Base-by-base conservation (phyloP, 2,113 vertebrate species). In the Spermophilus dauricus region DNA sequence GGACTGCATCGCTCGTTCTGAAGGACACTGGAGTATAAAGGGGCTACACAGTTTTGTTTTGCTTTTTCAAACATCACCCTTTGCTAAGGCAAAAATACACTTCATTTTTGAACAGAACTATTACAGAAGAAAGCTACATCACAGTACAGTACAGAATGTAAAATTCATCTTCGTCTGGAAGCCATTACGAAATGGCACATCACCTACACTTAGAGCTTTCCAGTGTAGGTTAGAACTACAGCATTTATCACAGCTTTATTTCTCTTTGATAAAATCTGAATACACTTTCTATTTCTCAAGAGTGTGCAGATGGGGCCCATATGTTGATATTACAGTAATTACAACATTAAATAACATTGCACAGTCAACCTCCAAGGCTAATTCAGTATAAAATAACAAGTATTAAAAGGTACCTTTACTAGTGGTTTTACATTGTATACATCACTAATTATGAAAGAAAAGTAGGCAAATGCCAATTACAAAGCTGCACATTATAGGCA, bases 401-500 rank as follows among this genome's bases (percentile, higher is more conserved):
- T 98, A 98, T 98, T 98, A 98, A 99, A 99, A 99, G 98, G 99
- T 98, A 99, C 99, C 98, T 98, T 98, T 98, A 98, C 98, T 98
- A 99, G 98, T 99, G 99, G 98, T 99, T 99, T 99, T 98, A 99
- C 98, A 98, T 97, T 86, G 97, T 98, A 97, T 98, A 96, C 97
- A 97, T 99, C 98, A 99, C 98, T 98, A 98, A 98, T 98, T 97
- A 98, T 98, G 98, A 98, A 99, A 99, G 98, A 96, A 99, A 98
- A 97, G 98, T 98, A 99, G 99, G 99, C 99, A 98, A 99, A 99
- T 98, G 99, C 99, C 99, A 98, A 98, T 99, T 99, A 99, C 98
- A 99, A 99, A 99, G 99, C 99, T 99, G 99, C 99, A 99, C 99
- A 98, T 98, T 99, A 99, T 98, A 99, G 99, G 99, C 97, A 97